phyloP scores from a whole-genome alignment of 2,113 vertebrate species.

The Hemiprocne comata region DNA sequence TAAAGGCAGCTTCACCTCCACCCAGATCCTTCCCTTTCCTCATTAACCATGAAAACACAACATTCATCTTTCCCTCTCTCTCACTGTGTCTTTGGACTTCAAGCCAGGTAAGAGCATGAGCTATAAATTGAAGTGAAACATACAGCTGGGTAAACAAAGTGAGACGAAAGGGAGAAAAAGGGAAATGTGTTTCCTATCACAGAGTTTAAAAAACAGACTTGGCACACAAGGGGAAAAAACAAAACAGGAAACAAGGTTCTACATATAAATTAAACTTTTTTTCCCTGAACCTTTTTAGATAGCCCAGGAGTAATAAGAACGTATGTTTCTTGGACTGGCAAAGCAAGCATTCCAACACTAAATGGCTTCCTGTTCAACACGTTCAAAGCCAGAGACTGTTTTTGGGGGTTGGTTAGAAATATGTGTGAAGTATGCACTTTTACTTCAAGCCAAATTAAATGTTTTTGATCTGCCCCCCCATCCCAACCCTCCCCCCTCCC shows the following conservation, averaged over 20 bases:
- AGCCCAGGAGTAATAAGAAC: slow-evolving; percentile 83
- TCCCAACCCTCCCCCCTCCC: neutral
- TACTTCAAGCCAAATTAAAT: slow-evolving; percentile 91
- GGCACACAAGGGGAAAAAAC: slow-evolving; percentile 68
- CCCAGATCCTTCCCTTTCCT: slow-evolving; percentile 67
- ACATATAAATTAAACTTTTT: slow-evolving; percentile 87
- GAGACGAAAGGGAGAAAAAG: neutral
- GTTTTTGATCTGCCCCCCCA: slow-evolving; percentile 76
- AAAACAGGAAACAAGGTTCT: slow-evolving; percentile 78
- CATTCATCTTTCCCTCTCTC: slow-evolving; percentile 59
- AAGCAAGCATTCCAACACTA: slow-evolving; percentile 90
- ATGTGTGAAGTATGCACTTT: slow-evolving; percentile 87
- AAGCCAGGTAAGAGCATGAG: slow-evolving; percentile 69
- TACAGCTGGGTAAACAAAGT: slow-evolving; percentile 80
- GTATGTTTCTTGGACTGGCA: slow-evolving; percentile 83
- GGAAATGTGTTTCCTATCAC: slow-evolving; percentile 78
- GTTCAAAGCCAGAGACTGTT: slow-evolving; percentile 85
- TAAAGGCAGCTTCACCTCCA: slow-evolving; percentile 43
- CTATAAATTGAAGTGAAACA: slow-evolving; percentile 75
- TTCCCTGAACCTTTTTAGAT: slow-evolving; percentile 78
- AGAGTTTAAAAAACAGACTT: slow-evolving; percentile 75
- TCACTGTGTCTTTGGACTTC: slow-evolving; percentile 67
- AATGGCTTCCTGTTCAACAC: slow-evolving; percentile 94
- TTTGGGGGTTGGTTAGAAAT: slow-evolving; percentile 88
- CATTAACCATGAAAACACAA: slow-evolving; percentile 67